Evolutionary conservation across 2,113 vertebrate species (phyloP), one percentile per base, ranked within the genome.

Genomic region (Puffinus mauretanicus): DNA sequence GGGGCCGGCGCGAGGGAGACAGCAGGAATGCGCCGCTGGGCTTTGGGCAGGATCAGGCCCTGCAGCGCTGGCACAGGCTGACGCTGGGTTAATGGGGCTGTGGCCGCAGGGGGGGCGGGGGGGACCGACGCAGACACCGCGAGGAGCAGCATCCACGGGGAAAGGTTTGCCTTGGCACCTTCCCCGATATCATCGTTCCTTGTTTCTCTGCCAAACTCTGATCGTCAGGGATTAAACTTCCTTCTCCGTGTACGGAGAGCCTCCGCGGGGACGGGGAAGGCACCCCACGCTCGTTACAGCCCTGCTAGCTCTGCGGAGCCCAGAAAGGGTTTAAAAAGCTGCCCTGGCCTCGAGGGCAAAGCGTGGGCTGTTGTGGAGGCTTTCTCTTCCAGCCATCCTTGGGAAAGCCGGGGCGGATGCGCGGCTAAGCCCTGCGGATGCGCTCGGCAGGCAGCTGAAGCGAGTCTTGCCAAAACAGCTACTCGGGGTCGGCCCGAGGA

Each of bases 211-310:
- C 75, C 70, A 30, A 52, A 22, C 66, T 66, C 1, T 4, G 2
- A 78, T 78, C 6, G 5, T 5, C 2, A 1, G 73, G 38, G 51
- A 92, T 88, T 71, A 67, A 92, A 54, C 34, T 54, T 62, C 60
- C 64, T 75, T n/a, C 81, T 52, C n/a, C 0, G 0, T 0, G 7
- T 3, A 13, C 2, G 1, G 52, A 81, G 80, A 87, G 58, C 44
- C 40, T 51, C 17, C 5, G 20, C 0, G 1, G 27, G 60, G 61
- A 47, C 2, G 2, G 22, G 20, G 62, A 75, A 57, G 52, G 46
- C 42, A 70, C 36, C 29, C 27, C 36, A 32, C 0, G 0, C 15
- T 54, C 32, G 3, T 34, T 29, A 46, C 12, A 49, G 11, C 21
- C n/a, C 78, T 14, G 16, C 54, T 0, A 62, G 58, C 25, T 34